Evolutionary conservation across 2,888 invertebrate species (phyloP).

Genomic region (Drosophila parthenogenetica): DNA sequence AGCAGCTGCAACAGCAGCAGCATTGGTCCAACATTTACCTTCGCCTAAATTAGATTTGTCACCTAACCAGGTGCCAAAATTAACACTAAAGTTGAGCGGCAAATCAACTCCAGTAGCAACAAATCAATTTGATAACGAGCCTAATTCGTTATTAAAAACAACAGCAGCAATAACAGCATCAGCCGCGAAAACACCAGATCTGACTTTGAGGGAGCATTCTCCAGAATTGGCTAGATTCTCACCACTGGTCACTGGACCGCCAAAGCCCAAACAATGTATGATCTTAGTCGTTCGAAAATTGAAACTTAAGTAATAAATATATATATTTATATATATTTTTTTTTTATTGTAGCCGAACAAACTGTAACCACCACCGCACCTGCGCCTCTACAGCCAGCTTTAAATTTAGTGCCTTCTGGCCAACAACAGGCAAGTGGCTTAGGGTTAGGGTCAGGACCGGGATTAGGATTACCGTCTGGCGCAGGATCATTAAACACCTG

Average conservation of each 20-base stretch:
- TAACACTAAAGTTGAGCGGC: conserved; percentile 90
- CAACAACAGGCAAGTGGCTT: conserved; percentile 24
- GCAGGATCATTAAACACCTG: conserved; percentile 56
- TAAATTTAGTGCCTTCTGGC: conserved; percentile 3
- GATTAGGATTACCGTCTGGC: not conserved
- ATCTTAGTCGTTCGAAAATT: conserved; percentile 25
- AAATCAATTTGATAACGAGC: conserved; percentile 16
- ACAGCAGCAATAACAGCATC: not conserved
- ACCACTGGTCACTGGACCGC: conserved; percentile 92
- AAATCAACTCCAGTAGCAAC: conserved; percentile 43
- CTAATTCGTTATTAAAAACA: conserved; percentile 15
- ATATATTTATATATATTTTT: too few species aligned
- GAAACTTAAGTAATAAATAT: not conserved
- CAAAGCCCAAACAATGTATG: conserved; percentile 87
- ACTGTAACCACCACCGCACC: conserved; percentile 2
- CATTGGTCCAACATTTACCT: conserved; percentile 10
- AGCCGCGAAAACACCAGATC: conserved; percentile 12
- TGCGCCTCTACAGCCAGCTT: conserved; percentile 1
- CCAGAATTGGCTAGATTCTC: conserved; percentile 94
- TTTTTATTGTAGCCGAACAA: conserved; percentile 40
- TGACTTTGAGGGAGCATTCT: conserved; percentile 88
- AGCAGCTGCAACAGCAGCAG: not conserved
- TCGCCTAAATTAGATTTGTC: conserved; percentile 41
- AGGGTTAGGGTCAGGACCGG: not conserved
- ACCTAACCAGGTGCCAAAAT: conserved; percentile 88